Percentiles rank a stretch among this genome's conserved stretches.
Evolutionary conservation across 1,140 invertebrate species (phyloP).

Genomic region (Campodea augens): DNA sequence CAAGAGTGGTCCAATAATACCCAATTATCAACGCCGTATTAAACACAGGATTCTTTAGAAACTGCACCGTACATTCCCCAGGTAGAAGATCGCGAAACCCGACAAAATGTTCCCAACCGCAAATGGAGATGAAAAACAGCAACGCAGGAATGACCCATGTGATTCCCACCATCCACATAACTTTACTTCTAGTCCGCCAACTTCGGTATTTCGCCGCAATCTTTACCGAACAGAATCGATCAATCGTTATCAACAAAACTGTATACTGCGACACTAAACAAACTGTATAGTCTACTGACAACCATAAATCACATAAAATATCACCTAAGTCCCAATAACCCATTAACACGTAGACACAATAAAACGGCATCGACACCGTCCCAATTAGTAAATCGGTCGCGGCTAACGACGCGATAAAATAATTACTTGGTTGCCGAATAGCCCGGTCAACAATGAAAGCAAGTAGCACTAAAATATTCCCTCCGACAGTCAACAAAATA

Average conservation of each 20-base stretch:
- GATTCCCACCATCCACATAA: constrained; percentile 83
- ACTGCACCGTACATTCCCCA: constrained; percentile 90
- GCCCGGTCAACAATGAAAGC: constrained; percentile 92
- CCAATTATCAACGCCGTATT: constrained; percentile 94
- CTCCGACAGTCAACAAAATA: constrained; percentile 79
- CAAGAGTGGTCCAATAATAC: constrained; percentile 93
- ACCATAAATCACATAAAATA: constrained; percentile 92
- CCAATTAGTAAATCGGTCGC: constrained; percentile 96
- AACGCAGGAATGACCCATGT: constrained; percentile 96
- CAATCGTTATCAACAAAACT: constrained; percentile 93
- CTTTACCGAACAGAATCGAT: constrained; percentile 97
- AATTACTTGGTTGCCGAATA: constrained; percentile 96
- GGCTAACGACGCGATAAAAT: constrained; percentile 95
- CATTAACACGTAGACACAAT: constrained; percentile 86
- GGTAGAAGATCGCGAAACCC: constrained; percentile 70
- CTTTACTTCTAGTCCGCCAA: constrained; percentile 86
- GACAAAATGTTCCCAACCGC: constrained; percentile 97
- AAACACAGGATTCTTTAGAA: constrained; percentile 92
- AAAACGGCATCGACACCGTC: constrained; percentile 85
- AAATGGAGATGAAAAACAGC: constrained; percentile 95
- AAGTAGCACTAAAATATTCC: constrained; percentile 89
- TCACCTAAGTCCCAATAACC: constrained; percentile 94
- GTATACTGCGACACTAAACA: constrained; percentile 98
- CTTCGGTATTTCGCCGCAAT: constrained; percentile 92
- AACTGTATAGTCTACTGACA: constrained; percentile 97